These are phyloP conservation scores for Toxotes lorentzi DNA, from an alignment of 2,797 vertebrate species.

Conservation along the genomic window DNA sequence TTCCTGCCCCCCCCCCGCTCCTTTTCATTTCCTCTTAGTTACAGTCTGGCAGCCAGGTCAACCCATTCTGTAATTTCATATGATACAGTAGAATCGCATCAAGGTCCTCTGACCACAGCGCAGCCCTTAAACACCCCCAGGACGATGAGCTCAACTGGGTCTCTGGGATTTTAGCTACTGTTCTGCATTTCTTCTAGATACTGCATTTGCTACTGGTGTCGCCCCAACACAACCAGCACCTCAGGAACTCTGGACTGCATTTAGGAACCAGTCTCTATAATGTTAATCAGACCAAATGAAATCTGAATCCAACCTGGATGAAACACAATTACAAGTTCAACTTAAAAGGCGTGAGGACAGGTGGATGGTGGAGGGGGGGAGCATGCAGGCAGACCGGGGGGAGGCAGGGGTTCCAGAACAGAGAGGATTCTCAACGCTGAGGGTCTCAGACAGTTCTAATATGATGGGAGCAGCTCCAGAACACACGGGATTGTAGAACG, in stretches of 20 bases:
- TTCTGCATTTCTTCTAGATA: background rate
- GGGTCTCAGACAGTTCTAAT: background rate
- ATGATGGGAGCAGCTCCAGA: background rate
- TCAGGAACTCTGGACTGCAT: background rate
- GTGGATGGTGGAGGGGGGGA: no score
- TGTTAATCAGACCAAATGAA: background rate
- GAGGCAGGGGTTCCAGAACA: background rate
- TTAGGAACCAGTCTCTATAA: background rate
- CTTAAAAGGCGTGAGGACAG: background rate
- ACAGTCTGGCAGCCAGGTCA: constrained; percentile 32
- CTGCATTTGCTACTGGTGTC: background rate
- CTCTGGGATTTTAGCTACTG: background rate
- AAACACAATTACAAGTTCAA: background rate
- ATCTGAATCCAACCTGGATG: background rate
- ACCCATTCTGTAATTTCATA: constrained; percentile 24
- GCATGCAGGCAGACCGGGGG: no score
- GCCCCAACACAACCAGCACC: background rate
- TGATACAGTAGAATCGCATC: constrained; percentile 60
- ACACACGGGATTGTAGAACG: background rate
- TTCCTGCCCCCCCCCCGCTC: background rate
- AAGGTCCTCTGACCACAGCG: constrained; percentile 31
- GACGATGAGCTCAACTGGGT: background rate
- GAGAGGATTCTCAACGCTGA: background rate
- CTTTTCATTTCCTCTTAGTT: constrained; percentile 31
- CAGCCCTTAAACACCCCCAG: background rate